Base-by-base conservation (phyloP, 2,113 vertebrate species). In the Puma concolor region DNA sequence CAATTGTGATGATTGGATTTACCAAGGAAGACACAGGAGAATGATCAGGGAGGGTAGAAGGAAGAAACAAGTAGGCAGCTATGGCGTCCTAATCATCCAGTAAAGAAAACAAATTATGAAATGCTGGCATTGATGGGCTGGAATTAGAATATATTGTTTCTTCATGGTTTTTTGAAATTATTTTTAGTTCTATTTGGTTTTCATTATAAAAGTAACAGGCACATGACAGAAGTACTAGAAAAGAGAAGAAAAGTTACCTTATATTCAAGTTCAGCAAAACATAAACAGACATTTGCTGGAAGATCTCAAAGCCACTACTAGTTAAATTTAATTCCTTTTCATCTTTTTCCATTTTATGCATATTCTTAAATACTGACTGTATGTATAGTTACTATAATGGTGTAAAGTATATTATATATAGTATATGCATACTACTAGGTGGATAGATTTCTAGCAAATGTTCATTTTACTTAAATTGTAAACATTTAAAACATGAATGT, bases 191-290 rank as follows among this genome's bases (percentile, higher is more conserved):
- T 5, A 33, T 74, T 91, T 80, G 33, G 38, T 88, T 94, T 91
- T 54, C 2, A 54, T 64, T 29, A 17, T 54, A 23, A 96, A 91
- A 83, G 36, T 21, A 60, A 67, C 0, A 77, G 19, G 11, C 60
- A 19, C 1, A 44, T 69, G 31, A 63, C 7, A 29, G 52, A 91
- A 83, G 4, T 63, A 81, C 88, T 67, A 57, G 54, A 64, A 93
- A 96, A 69, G 6, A 44, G 54, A 81, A 90, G 67, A 67, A 57
- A 87, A 88, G 21, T 36, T 80, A 85, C 82, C 85, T 94, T 48
- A 50, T 27, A 71, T 31, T 52, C 13, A 89, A 97, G 1, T 41
- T 92, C 21, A 21, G n/a, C 54, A 79, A 87, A 79, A 67, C 2
- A 57, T 41, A 4, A 95, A 29, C 66, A 86, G 44, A 48, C 17